phyloP scores from a whole-genome alignment of 37 sponge, comb jelly and placozoan genomes.

The Mnemiopsis leidyi region DNA sequence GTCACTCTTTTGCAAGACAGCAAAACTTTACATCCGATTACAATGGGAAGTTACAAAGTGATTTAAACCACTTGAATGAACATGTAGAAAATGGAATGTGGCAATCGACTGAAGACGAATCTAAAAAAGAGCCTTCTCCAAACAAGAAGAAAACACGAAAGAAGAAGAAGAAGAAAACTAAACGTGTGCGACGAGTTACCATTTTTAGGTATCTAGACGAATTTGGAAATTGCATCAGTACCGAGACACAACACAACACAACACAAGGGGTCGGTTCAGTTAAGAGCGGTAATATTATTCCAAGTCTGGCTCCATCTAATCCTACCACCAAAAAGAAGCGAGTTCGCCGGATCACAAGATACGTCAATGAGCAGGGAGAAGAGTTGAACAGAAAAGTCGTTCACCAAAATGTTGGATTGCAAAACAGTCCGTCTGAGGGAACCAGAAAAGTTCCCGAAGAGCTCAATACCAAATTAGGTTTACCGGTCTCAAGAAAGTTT shows the following conservation, averaged over 20 bases:
- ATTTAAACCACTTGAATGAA: no score
- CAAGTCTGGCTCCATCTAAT: background rate
- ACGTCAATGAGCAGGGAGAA: background rate
- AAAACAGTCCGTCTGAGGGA: background rate
- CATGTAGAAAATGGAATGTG: no score
- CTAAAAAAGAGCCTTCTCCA: background rate
- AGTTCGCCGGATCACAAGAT: background rate
- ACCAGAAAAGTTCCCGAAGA: background rate
- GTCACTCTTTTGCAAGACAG: no score
- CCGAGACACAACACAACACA: background rate
- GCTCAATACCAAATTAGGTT: background rate
- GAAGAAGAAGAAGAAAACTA: background rate
- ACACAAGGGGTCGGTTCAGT: no score
- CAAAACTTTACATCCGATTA: no score
- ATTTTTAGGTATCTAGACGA: background rate
- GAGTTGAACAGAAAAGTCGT: background rate
- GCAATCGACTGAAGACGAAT: no score
- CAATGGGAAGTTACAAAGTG: no score
- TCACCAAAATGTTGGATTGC: background rate
- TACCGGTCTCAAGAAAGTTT: background rate
- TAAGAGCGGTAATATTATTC: no score
- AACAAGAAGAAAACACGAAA: background rate
- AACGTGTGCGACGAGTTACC: background rate
- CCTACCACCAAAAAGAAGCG: background rate
- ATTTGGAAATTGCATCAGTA: background rate